Evolutionary conservation across 2,888 invertebrate genomes (phyloP), one percentile per base, ranked within the genome.

Genomic region (Brassicogethes aeneus): DNA sequence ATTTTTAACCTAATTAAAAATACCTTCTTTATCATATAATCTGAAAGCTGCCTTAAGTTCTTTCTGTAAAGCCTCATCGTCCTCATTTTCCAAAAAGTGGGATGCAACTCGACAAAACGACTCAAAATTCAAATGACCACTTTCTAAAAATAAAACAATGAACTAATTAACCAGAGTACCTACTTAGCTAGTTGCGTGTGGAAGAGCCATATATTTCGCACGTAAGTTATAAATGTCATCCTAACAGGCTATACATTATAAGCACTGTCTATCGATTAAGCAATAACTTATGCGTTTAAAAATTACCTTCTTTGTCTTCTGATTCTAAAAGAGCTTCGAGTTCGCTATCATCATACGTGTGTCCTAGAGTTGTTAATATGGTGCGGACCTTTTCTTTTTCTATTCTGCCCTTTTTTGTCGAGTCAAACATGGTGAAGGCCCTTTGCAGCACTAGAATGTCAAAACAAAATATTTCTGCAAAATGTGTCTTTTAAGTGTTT

Each of bases 21-120:
- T 60, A 78, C 82, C 85, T 69, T 85, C 85, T 71, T 89, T 91
- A 65, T 91, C 91, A 60, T 92, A 85, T 15, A 91, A 78, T 59
- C 90, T 76, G 72, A 92, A 91, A 35, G 90, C 90, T 68, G 89
- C 89, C 61, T 89, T 85, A 15, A 91, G 74, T 69, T 92, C 91
- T 55, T 88, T 85, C 65, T 91, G 89, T 52, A 88, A 67, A 3
- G 83, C 84, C 57, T 90, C 90, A 51, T 85, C 85, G 55, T 90
- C 90, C 64, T 87, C 88, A 34, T 53, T 56, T 55, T 85, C 85
- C 52, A 90, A 70, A 66, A 90, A 91, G 57, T 84, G 82, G 37
- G 77, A 76, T 8, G 87, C 85, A 34, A 89, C 81, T 15, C 80
- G 77, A 49, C 82, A 81, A 68, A 91, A 91, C 33, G 86, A 81